Percentiles rank a stretch among this genome's conserved stretches.
phyloP scores from a whole-genome alignment of 2,797 vertebrate genomes.

The Poeciliopsis gracilis region DNA sequence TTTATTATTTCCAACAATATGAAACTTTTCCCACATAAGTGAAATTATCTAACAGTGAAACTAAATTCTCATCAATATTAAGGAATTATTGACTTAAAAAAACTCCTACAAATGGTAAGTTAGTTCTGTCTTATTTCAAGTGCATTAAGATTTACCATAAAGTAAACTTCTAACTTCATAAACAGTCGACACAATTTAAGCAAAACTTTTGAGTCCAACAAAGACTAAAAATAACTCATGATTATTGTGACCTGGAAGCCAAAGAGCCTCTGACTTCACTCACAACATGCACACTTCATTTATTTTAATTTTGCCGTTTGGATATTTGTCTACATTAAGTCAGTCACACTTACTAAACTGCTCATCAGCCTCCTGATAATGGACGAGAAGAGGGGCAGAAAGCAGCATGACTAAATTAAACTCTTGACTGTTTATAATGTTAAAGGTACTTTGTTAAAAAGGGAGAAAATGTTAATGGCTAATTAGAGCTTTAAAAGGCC shows the following conservation, averaged over 20 bases:
- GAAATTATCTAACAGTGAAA: too few relatives aligned
- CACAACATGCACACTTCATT: background rate
- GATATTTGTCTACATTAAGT: slow-evolving; percentile 20
- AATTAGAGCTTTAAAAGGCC: slow-evolving; percentile 29
- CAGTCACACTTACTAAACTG: slow-evolving; percentile 22
- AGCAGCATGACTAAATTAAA: background rate
- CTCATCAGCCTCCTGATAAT: slow-evolving; percentile 28
- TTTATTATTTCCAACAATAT: too few relatives aligned
- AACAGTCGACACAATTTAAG: background rate
- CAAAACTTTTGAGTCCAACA: background rate
- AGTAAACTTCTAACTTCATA: background rate
- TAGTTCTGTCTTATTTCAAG: too few relatives aligned
- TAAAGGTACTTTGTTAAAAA: slow-evolving; percentile 15
- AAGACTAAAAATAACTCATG: background rate
- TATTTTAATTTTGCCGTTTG: background rate
- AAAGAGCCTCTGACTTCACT: slow-evolving; percentile 1
- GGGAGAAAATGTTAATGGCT: slow-evolving; percentile 2
- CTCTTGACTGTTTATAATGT: background rate
- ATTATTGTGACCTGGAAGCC: background rate
- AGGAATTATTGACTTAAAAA: too few relatives aligned
- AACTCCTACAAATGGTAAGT: too few relatives aligned
- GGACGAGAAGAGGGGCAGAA: slow-evolving; percentile 18
- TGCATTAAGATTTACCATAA: background rate
- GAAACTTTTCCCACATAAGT: too few relatives aligned
- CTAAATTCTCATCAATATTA: too few relatives aligned